These are phyloP conservation scores for Lacerta bilineata DNA, from an alignment of 2,797 vertebrate genomes.

Conservation along the genomic window DNA sequence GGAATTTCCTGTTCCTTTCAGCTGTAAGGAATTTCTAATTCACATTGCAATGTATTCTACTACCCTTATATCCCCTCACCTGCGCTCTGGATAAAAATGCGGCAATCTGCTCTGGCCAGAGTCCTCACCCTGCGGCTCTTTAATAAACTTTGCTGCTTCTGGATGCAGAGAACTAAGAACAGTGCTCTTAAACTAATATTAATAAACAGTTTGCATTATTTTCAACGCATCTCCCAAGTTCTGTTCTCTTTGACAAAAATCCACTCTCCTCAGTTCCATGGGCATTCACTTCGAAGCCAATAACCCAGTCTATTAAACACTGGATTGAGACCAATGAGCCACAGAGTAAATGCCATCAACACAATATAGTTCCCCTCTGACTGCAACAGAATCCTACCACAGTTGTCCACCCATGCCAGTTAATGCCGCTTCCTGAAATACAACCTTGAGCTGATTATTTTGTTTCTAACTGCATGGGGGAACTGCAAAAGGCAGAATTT, in stretches of 20 bases:
- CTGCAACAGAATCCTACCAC: not conserved
- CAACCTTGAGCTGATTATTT: not conserved
- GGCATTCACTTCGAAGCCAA: not conserved
- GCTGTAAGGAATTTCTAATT: slow-evolving; percentile 57
- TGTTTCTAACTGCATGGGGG: not conserved
- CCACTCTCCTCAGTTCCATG: not conserved
- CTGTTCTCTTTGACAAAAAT: not conserved
- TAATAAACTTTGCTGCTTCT: slow-evolving; percentile 37
- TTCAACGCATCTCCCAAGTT: not conserved
- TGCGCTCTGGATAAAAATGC: not conserved
- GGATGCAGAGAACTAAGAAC: slow-evolving; percentile 56
- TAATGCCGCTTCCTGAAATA: not conserved
- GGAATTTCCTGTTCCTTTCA: slow-evolving; percentile 63
- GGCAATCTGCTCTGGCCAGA: slow-evolving; percentile 9
- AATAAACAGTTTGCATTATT: slow-evolving; percentile 17
- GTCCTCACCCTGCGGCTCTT: slow-evolving; percentile 12
- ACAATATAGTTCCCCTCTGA: not conserved
- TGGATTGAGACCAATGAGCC: not conserved
- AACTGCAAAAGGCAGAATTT: not conserved
- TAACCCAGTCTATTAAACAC: not conserved
- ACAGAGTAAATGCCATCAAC: not conserved
- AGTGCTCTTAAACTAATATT: slow-evolving; percentile 57
- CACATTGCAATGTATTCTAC: slow-evolving; percentile 61
- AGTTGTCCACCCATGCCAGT: not conserved
- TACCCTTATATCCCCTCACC: slow-evolving; percentile 49